Evolutionary conservation across 2,797 vertebrate genomes (phyloP).

Genomic region (Danio jaintianensis): DNA sequence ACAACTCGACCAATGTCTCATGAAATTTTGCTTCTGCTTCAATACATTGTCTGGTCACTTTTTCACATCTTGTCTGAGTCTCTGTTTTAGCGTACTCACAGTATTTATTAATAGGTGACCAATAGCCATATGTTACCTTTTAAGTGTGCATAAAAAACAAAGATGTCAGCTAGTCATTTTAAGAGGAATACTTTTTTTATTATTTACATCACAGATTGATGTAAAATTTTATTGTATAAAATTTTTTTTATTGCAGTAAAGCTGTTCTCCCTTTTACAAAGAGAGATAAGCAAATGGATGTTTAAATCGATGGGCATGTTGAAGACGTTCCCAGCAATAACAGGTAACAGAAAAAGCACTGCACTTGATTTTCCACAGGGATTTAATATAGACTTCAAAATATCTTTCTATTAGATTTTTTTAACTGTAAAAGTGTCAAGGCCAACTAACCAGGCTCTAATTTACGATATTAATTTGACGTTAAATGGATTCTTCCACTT

Average conservation of each 20-base stretch:
- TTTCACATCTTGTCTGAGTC: not conserved
- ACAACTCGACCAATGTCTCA: not conserved
- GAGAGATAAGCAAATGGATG: not conserved
- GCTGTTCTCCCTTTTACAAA: constrained; percentile 2
- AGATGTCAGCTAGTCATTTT: constrained; percentile 52
- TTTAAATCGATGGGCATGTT: not conserved
- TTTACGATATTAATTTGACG: constrained; percentile 9
- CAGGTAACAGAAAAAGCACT: not conserved
- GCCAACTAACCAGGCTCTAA: constrained; percentile 29
- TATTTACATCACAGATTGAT: constrained; percentile 34
- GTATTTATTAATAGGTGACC: not conserved
- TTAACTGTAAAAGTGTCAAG: constrained; percentile 55
- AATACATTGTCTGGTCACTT: not conserved
- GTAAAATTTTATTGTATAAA: too few species aligned
- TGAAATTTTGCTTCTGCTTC: not conserved
- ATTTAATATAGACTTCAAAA: constrained; percentile 49
- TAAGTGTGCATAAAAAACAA: constrained; percentile 59
- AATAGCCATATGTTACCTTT: constrained; percentile 49
- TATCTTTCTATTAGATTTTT: constrained; percentile 54
- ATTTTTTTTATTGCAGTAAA: constrained; percentile 32
- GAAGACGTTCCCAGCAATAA: constrained; percentile 18
- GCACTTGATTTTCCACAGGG: constrained; percentile 1
- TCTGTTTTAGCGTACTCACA: not conserved
- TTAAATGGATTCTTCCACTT: not conserved
- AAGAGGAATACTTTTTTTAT: constrained; percentile 20